Conservation (phyloP, 2,797 vertebrate species). For the Aulostomus chinensis region DNA sequence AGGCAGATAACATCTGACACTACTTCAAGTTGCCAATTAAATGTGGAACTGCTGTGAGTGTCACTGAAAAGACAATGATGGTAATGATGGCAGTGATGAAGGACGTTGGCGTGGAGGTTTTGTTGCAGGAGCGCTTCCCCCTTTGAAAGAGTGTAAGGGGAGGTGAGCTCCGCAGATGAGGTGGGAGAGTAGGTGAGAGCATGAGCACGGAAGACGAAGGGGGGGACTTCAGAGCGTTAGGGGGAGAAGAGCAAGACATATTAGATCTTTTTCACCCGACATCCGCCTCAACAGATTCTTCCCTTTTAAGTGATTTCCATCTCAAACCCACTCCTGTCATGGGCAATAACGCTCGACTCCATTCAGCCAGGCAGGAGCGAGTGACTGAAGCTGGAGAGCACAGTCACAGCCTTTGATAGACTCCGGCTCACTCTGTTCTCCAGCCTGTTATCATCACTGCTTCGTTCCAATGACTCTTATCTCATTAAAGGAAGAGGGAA, state of each 20-base stretch:
- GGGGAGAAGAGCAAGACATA: conserved; percentile 34
- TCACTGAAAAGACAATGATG: conserved; percentile 53
- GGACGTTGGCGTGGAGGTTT: conserved; percentile 17
- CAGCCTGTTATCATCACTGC: conserved; percentile 38
- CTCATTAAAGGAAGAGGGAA: conserved; percentile 45
- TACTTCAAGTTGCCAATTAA: conserved; percentile 69
- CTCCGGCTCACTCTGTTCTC: conserved; percentile 42
- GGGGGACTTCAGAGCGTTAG: conserved; percentile 48
- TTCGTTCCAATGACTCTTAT: conserved; percentile 42
- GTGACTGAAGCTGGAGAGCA: conserved; percentile 36
- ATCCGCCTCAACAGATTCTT: conserved; percentile 52
- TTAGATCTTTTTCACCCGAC: conserved; percentile 55
- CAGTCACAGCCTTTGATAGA: conserved; percentile 45
- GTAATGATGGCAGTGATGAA: conserved; percentile 32
- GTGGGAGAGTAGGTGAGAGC: conserved; percentile 30
- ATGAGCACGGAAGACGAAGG: conserved; percentile 37
- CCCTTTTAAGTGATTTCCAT: conserved; percentile 68
- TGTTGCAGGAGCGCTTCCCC: conserved; percentile 8
- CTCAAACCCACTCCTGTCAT: conserved; percentile 63
- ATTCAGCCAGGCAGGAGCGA: conserved; percentile 51
- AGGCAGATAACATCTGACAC: conserved; percentile 50
- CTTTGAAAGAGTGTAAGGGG: conserved; percentile 44
- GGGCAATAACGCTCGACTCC: conserved; percentile 59
- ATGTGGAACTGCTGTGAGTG: conserved; percentile 52
- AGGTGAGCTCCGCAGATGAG: conserved; percentile 34